A percentile compares a stretch with the other conserved stretches of the same genome.
Conservation (phyloP, 2,888 invertebrate genomes). For the Ariolimax columbianus region DNA sequence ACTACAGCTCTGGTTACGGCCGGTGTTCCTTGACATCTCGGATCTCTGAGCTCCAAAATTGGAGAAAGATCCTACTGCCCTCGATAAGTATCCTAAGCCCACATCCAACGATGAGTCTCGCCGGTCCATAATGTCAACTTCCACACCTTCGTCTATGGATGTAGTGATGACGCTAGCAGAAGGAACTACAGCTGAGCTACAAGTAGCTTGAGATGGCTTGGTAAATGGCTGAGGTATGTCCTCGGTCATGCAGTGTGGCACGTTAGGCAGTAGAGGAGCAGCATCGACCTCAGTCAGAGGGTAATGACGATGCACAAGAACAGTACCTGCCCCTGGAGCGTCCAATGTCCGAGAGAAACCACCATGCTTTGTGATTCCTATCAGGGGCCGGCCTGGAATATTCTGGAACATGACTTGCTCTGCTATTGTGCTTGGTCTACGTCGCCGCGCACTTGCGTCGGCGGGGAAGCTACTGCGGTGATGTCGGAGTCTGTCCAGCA, state of each 20-base stretch:
- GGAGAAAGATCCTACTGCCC: slow-evolving; percentile 34
- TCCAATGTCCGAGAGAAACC: slow-evolving; percentile 47
- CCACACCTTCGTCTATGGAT: slow-evolving; percentile 95
- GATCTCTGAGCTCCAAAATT: slow-evolving; percentile 36
- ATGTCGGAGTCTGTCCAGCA: slow-evolving; percentile 83
- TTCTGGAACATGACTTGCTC: slow-evolving; percentile 84
- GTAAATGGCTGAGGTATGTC: slow-evolving; percentile 46
- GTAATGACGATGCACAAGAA: slow-evolving; percentile 35
- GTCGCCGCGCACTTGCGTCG: slow-evolving; percentile 76
- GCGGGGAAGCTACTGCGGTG: slow-evolving; percentile 75
- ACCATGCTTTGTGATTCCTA: slow-evolving; percentile 45
- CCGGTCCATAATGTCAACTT: slow-evolving; percentile 86
- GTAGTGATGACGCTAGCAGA: slow-evolving; percentile 73
- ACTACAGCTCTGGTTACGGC: slow-evolving; percentile 56
- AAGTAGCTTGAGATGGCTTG: not conserved
- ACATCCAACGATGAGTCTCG: slow-evolving; percentile 52
- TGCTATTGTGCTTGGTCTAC: slow-evolving; percentile 85
- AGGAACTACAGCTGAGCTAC: not conserved
- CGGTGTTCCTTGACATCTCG: not conserved
- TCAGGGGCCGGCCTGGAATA: slow-evolving; percentile 52
- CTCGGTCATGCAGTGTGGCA: slow-evolving; percentile 53
- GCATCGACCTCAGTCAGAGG: slow-evolving; percentile 44
- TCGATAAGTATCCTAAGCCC: slow-evolving; percentile 6
- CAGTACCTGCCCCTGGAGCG: slow-evolving; percentile 25
- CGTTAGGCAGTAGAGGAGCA: slow-evolving; percentile 52